Evolutionary conservation across 2,888 invertebrate genomes (phyloP), one percentile per base, ranked within the genome.

Genomic region (Caenorhabditis becei): DNA sequence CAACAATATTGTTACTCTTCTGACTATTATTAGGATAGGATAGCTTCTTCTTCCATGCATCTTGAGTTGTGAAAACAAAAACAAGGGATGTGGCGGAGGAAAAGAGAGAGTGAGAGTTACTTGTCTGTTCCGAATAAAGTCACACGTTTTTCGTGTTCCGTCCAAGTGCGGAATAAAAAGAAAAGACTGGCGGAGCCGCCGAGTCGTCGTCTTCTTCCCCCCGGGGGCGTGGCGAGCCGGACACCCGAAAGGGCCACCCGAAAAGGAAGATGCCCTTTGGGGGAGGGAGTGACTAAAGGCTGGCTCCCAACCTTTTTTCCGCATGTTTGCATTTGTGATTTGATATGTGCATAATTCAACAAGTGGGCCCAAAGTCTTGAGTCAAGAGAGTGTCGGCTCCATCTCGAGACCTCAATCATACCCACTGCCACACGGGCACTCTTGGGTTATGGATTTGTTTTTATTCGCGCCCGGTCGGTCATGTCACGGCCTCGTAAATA

Each of bases 291-390:
- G 41, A 41, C 49, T 23, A 23, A 26, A 23, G 28, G 26, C 24
- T 4, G 23, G 32, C 47, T 37, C 41, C 41, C 35, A 47, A 53
- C 35, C 32, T 54, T 59, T 63, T 63, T 66, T 65, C 66, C 65
- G 56, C 65, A 24, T 74, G 65, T 59, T 74, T 66, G 74, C 58
- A 59, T 74, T 66, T 74, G 58, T 66, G 74, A 74, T 74, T 74
- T 74, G 74, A 74, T 74, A 74, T 74, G 74, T 74, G 66, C 74
- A 74, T 74, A 74, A 74, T 74, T 74, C 74, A 74, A 59, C 72
- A 62, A 66, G 74, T 74, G 74, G 49, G 24, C 44, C 28, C 18
- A 20, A 59, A 37, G 26, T 63, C 18, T n/a, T 23, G 37, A 41
- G 26, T 23, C 11, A 54, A 54, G 54, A 23, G 51, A 24, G 51